Conservation (phyloP, 1,140 invertebrate genomes). For the Bicyclus anynana region DNA sequence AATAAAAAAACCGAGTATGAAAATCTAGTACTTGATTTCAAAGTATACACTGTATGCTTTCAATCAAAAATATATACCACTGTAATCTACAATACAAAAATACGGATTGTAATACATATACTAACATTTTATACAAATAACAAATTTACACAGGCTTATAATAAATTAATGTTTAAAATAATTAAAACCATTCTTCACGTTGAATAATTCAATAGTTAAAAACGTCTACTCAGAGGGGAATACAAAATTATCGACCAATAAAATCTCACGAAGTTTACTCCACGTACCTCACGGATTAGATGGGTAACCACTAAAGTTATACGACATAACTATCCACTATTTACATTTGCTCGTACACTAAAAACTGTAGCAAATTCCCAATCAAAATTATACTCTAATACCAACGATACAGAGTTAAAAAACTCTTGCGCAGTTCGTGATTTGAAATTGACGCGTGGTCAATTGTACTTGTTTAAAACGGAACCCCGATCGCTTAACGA, state of each 20-base stretch:
- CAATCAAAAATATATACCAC: too few relatives aligned
- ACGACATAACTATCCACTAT: conserved; percentile 49
- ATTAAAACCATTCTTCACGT: not conserved
- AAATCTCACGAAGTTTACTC: conserved; percentile 36
- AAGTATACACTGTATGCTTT: too few relatives aligned
- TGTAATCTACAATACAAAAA: too few relatives aligned
- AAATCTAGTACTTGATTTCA: too few relatives aligned
- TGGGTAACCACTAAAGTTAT: conserved; percentile 55
- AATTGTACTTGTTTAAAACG: conserved; percentile 29
- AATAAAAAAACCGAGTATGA: too few relatives aligned
- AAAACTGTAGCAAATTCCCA: conserved; percentile 4
- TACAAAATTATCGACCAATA: conserved; percentile 50
- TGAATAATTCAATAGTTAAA: conserved; percentile 7
- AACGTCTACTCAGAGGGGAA: conserved; percentile 32
- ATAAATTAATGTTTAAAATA: too few relatives aligned
- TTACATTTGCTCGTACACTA: conserved; percentile 20
- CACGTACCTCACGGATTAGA: conserved; percentile 43
- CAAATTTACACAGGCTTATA: too few relatives aligned
- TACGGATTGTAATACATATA: too few relatives aligned
- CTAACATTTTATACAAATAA: too few relatives aligned
- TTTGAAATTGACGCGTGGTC: conserved; percentile 11
- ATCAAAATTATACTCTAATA: conserved; percentile 5
- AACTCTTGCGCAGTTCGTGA: not conserved
- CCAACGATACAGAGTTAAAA: not conserved
- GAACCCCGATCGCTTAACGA: conserved; percentile 48